Base-by-base conservation (phyloP, 1,140 invertebrate genomes). In the Magallana angulata region DNA sequence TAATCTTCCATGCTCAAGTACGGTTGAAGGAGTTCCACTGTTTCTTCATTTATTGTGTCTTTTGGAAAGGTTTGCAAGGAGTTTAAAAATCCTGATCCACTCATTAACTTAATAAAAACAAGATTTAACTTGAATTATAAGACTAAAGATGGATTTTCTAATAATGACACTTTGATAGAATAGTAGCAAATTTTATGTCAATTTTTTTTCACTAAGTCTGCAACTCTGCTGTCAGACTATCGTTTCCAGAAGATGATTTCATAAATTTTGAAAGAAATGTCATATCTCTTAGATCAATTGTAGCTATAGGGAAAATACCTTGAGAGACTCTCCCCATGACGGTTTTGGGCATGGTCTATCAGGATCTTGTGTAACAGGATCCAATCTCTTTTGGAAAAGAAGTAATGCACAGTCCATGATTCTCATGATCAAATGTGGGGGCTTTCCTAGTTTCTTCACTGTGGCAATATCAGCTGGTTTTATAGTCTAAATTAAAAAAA, bases 341-440 rank as follows among this genome's bases (percentile, higher is more conserved):
- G 98, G 98, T 94, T 98, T 98, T 0, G 98, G 97, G 94, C 97
- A 98, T 64, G 90, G 85, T 7, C 97, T 96, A 18, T 97, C 96
- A 9, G 97, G 96, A 94, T 99, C 98, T 9, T 96, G 95, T 92
- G 97, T 96, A 2, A 97, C 96, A 0, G 97, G 96, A 94, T 98
- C 97, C 59, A 98, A 95, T 95, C 97, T 97, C 89, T 97, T 96
- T 95, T 98, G 98, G 92, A 99, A 99, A 3, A 99, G 95, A 87
- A 99, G 97, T 71, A 99, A 94, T 0, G 99, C 98, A 93, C 98
- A 98, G 92, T 99, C 98, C 98, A 99, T 99, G 88, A 99, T 99
- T 90, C 98, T 96, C 98, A 99, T 99, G 91, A 99, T 99, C 0
- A 99, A 95, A 95, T 99, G 98, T 7, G 98, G 98, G 3, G 98